A percentile compares a stretch with the other conserved stretches of the same genome.
phyloP scores from a whole-genome alignment of 2,797 vertebrate species.

The Gallinago solitaria region DNA sequence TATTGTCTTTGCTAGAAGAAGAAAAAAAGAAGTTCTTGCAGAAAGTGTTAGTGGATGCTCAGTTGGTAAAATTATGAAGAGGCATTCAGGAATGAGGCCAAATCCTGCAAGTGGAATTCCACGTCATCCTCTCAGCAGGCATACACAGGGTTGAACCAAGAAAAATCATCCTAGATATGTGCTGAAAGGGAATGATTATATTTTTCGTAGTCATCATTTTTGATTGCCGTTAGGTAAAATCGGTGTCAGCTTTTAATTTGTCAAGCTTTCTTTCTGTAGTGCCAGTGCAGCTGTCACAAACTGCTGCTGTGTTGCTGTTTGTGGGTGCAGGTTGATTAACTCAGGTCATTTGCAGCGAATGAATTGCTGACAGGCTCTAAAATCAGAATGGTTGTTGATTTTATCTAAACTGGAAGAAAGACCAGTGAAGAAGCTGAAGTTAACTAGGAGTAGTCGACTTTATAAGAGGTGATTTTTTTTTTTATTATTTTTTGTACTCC shows the following conservation, averaged over 20 bases:
- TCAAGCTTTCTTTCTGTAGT: neutral
- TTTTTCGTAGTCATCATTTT: neutral
- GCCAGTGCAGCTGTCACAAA: slow-evolving; percentile 4
- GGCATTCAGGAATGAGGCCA: neutral
- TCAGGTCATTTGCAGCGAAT: slow-evolving; percentile 27
- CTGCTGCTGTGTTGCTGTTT: slow-evolving; percentile 5
- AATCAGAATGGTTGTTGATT: neutral
- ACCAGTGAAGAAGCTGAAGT: neutral
- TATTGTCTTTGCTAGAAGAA: neutral
- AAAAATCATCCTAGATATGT: neutral
- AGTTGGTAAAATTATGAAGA: neutral
- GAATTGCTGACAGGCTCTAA: neutral
- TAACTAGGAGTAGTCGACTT: neutral
- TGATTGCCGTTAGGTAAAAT: neutral
- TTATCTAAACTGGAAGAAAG: neutral
- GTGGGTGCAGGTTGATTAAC: slow-evolving; percentile 16
- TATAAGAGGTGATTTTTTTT: neutral
- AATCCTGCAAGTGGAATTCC: neutral
- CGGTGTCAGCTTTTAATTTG: neutral
- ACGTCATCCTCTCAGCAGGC: neutral
- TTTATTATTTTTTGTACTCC: neutral
- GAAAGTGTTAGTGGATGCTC: neutral
- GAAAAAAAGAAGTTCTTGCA: neutral
- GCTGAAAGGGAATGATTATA: neutral
- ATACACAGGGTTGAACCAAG: neutral